A percentile compares a stretch with the other conserved stretches of the same genome.
Evolutionary conservation across 2,888 invertebrate genomes (phyloP).

Genomic region (Anthrax anthrax): DNA sequence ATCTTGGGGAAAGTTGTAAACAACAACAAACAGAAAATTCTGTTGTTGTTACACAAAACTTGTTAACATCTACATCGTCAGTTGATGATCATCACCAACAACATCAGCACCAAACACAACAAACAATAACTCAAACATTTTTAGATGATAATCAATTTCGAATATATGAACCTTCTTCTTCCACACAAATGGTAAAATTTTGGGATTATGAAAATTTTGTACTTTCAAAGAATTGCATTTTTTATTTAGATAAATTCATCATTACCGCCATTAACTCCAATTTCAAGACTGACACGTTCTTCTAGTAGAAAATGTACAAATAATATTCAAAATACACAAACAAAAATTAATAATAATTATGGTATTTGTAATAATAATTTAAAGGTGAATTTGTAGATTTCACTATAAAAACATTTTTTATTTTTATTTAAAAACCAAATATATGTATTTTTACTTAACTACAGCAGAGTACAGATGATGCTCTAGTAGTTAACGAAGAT

Average conservation of each 20-base stretch:
- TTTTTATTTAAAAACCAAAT: too few species aligned
- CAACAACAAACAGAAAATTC: neutral
- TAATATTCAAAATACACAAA: neutral
- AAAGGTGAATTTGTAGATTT: too few species aligned
- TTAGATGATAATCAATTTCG: constrained; percentile 3
- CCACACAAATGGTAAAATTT: neutral
- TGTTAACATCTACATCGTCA: neutral
- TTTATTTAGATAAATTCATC: constrained; percentile 8
- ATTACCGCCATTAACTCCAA: constrained; percentile 14
- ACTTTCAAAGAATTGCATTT: neutral
- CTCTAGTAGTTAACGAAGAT: neutral
- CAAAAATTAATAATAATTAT: neutral
- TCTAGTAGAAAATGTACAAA: constrained; percentile 5
- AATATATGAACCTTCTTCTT: neutral
- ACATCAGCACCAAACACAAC: neutral
- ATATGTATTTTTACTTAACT: too few species aligned
- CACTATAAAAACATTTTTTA: too few species aligned
- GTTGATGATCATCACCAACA: neutral
- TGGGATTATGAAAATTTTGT: too few species aligned
- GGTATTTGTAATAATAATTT: too few species aligned
- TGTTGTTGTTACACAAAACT: neutral
- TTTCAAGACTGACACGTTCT: constrained; percentile 10
- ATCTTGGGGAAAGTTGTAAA: neutral
- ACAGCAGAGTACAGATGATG: neutral
- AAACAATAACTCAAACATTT: constrained; percentile 5